Conservation (phyloP, 2,888 invertebrate genomes). For the Serripes groenlandicus region DNA sequence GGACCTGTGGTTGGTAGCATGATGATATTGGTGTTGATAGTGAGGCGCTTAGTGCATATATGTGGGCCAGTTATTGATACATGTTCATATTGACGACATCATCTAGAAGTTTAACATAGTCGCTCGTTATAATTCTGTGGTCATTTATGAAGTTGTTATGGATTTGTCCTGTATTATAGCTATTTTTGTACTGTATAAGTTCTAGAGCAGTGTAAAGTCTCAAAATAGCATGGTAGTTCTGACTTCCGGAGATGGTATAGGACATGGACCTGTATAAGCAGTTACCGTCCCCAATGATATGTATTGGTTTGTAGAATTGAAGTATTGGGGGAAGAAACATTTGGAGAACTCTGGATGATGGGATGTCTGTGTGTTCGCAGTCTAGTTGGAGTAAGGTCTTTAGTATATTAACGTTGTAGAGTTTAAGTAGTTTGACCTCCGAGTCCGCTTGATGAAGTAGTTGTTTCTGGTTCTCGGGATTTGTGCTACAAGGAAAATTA, state of each 20-base stretch:
- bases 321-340: not conserved
- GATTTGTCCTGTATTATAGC: not conserved
- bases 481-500: too few species aligned
- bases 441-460: not conserved
- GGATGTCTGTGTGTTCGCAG: too few species aligned
- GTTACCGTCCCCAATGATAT: constrained; percentile 8
- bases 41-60: not conserved
- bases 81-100: not conserved
- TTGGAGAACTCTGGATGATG: not conserved
- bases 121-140: not conserved
- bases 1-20: not conserved
- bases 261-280: constrained; percentile 5
- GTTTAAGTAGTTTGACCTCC: not conserved
- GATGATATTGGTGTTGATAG: not conserved
- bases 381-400: too few species aligned
- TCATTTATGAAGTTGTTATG: constrained; percentile 11
- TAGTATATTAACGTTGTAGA: not conserved
- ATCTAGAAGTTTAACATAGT: not conserved
- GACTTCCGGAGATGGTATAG: not conserved
- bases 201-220: not conserved
- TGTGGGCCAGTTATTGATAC: not conserved
- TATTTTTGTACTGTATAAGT: not conserved
- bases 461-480: too few species aligned
- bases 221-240: not conserved
- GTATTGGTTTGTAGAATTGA: not conserved